These are phyloP conservation scores for Acleris emargana DNA, from an alignment of 2,888 invertebrate genomes.

Conservation along the genomic window DNA sequence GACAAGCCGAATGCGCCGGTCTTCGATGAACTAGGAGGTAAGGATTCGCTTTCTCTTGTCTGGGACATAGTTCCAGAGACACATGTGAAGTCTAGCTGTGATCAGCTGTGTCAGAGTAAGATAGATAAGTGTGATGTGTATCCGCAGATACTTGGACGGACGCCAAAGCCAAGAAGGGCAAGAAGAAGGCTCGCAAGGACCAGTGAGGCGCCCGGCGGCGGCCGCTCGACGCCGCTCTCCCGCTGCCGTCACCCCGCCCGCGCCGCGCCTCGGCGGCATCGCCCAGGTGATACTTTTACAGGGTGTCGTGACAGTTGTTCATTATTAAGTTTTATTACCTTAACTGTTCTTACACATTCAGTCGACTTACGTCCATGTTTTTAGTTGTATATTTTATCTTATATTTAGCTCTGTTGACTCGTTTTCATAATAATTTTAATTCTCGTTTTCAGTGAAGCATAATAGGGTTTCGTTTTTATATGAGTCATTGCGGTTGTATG, in stretches of 20 bases:
- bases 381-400: slow-evolving; percentile 81
- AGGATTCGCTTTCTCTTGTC: slow-evolving; percentile 38
- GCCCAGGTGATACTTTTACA: slow-evolving; percentile 70
- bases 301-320: slow-evolving; percentile 74
- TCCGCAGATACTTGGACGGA: slow-evolving; percentile 89
- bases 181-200: slow-evolving; percentile 90
- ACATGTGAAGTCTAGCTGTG: background rate
- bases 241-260: slow-evolving; percentile 48
- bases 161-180: slow-evolving; percentile 89
- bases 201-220: slow-evolving; percentile 80
- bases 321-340: slow-evolving; percentile 62
- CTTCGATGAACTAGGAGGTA: slow-evolving; percentile 79
- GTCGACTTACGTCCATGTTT: slow-evolving; percentile 80
- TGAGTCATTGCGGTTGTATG: slow-evolving; percentile 63
- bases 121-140: background rate
- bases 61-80: background rate
- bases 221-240: slow-evolving; percentile 75
- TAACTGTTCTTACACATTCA: slow-evolving; percentile 74
- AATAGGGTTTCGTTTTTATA: slow-evolving; percentile 67
- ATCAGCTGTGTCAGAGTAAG: slow-evolving; percentile 3
- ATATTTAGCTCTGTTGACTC: slow-evolving; percentile 74
- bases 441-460: slow-evolving; percentile 75
- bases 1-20: slow-evolving; percentile 61
- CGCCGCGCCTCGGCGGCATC: slow-evolving; percentile 1
- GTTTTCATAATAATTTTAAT: slow-evolving; percentile 78